Evolutionary conservation across 2,888 invertebrate species (phyloP), one percentile per base, ranked within the genome.

Genomic region (Shargacucullia verbasci): DNA sequence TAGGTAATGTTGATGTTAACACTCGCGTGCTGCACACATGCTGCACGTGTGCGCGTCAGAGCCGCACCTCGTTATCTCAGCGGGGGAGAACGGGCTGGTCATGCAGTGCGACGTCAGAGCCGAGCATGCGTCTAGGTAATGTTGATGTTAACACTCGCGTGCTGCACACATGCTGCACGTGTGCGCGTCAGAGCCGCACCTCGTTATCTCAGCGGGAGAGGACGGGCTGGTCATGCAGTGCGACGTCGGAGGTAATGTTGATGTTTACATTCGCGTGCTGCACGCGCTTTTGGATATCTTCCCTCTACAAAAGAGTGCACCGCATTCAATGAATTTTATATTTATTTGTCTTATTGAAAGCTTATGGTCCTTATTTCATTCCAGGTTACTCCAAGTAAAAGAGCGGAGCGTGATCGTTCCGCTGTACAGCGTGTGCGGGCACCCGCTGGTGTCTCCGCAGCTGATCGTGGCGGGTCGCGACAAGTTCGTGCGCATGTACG

Each of bases 71-170:
- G 94, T 97, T 45, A 93, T 98, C 25, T 98, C 97, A 69, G 98
- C 97, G 70, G 99, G 98, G 0, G 98, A 99, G 91, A 99, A 99
- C 92, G 97, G 97, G 0, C 92, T 95, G 57, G 96, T 98, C 8
- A 95, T 96, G 81, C 96, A 96, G 78, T 96, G 97, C 68, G 99
- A 99, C 92, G 95, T 99, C 58, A 94, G 99, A 43, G 95, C 95
- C 64, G 95, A 95, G 38, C 95, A 95, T 80, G 95, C 96, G 12
- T 62, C 78, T 61, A 86, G 84, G 95, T 83, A 95, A 27, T 3
- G 4, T 27, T 5, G 27, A 3, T 27, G 7, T 27, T 7, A 5
- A 13, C 43, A 14, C 13, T 14, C 3, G 7, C 27, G 27, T n/a
- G n/a, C n/a, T 27, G 97, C 97, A 27, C 98, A 99, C 91, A 98